Evolutionary conservation across 2,113 vertebrate species (phyloP).

Genomic region (Trochalopteron elliotii): DNA sequence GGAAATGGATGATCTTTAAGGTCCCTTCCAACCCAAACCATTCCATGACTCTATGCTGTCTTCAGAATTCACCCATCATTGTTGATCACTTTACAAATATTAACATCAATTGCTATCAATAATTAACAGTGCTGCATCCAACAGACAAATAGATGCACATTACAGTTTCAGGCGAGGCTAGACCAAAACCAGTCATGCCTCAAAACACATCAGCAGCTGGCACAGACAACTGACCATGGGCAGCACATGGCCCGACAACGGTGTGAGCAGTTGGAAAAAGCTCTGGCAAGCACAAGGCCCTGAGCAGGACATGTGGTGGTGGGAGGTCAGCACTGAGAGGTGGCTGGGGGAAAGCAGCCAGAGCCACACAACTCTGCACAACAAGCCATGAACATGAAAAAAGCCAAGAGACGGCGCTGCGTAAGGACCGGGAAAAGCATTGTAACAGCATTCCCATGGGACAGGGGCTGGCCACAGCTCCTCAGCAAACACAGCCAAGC

Average conservation of each 20-base stretch:
- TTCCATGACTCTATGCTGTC: background rate
- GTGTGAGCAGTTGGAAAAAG: fast-evolving
- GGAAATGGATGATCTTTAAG: background rate
- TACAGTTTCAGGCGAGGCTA: background rate
- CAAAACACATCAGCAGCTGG: background rate
- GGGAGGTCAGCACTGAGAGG: background rate
- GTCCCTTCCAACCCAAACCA: background rate
- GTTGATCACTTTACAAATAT: background rate
- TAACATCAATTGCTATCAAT: background rate
- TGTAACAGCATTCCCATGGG: constrained; percentile 25
- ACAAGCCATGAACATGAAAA: background rate
- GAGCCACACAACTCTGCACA: background rate
- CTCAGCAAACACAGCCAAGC: background rate
- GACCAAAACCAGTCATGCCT: background rate
- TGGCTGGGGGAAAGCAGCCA: background rate
- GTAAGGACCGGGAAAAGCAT: constrained; percentile 37
- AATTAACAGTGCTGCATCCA: background rate
- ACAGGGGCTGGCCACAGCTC: background rate
- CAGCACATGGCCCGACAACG: fast-evolving
- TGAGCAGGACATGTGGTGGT: background rate
- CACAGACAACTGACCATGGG: background rate
- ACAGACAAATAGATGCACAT: fast-evolving
- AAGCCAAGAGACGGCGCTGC: background rate
- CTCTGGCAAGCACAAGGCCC: background rate
- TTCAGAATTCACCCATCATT: background rate